Conservation (phyloP, 2,113 vertebrate genomes). For the Callipepla californica region DNA sequence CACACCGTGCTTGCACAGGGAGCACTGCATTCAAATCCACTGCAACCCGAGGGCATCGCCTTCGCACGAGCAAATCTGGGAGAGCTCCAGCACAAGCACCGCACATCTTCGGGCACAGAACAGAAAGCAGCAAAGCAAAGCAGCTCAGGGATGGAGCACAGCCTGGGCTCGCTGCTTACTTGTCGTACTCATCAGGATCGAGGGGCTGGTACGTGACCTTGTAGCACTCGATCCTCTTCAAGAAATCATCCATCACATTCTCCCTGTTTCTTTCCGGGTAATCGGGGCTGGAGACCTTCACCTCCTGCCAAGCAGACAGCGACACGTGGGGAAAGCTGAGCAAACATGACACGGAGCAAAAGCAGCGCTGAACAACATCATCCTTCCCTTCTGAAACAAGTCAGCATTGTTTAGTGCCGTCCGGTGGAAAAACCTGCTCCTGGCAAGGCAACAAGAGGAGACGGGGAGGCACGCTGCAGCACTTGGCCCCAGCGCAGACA, state of each 20-base stretch:
- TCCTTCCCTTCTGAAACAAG: background rate
- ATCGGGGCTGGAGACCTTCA: conserved; percentile 97
- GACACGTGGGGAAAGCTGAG: background rate
- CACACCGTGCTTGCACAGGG: background rate
- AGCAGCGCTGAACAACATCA: background rate
- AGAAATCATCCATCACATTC: conserved; percentile 96
- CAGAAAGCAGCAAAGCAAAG: background rate
- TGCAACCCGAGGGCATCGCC: background rate
- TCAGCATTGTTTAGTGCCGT: background rate
- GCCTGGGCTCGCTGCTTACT: conserved; percentile 79
- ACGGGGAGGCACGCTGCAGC: background rate
- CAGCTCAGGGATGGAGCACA: background rate
- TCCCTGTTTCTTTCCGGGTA: conserved; percentile 94
- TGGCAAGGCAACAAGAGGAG: conserved; percentile 27
- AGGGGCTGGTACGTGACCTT: conserved; percentile 95
- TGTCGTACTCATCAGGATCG: conserved; percentile 92
- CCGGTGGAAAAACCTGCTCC: conserved; percentile 40
- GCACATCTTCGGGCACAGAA: background rate
- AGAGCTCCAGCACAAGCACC: background rate
- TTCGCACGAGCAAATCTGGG: background rate
- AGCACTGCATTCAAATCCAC: background rate
- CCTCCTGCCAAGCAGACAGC: conserved; percentile 83
- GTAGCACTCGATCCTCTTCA: conserved; percentile 98
- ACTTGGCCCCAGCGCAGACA: background rate
- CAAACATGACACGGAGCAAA: background rate